A percentile compares a stretch with the other conserved stretches of the same genome.
phyloP scores from a whole-genome alignment of 2,888 invertebrate species.

The Eledone cirrhosa region DNA sequence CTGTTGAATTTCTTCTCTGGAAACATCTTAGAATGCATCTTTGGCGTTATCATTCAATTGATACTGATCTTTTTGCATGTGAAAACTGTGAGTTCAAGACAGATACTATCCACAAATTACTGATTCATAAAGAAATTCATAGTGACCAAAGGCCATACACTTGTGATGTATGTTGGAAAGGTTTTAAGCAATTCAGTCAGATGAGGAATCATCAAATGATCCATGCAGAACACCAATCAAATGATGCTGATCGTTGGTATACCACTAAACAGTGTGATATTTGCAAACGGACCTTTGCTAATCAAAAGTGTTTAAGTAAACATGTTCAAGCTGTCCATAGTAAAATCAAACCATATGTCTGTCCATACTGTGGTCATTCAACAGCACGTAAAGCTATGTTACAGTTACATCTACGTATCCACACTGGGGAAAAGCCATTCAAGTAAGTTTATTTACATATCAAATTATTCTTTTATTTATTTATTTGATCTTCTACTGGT shows the following conservation, averaged over 20 bases:
- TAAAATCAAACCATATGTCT: constrained; percentile 74
- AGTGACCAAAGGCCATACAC: constrained; percentile 59
- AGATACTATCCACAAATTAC: constrained; percentile 73
- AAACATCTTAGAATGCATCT: constrained; percentile 75
- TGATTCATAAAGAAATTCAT: constrained; percentile 78
- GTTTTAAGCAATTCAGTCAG: constrained; percentile 83
- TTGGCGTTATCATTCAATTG: constrained; percentile 78
- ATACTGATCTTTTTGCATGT: constrained; percentile 83
- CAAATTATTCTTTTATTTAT: neutral
- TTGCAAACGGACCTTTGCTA: constrained; percentile 73
- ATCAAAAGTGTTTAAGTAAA: constrained; percentile 66
- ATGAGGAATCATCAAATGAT: constrained; percentile 78
- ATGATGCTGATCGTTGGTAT: constrained; percentile 53
- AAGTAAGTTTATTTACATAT: constrained; percentile 48
- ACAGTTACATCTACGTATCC: constrained; percentile 76
- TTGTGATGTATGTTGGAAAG: constrained; percentile 75
- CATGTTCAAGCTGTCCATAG: constrained; percentile 72
- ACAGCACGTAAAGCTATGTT: constrained; percentile 75
- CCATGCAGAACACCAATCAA: constrained; percentile 42
- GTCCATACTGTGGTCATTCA: constrained; percentile 76
- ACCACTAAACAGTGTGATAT: constrained; percentile 71
- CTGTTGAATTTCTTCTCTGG: constrained; percentile 72
- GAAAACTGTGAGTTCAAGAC: constrained; percentile 56
- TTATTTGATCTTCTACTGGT: neutral
- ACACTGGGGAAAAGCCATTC: constrained; percentile 83